Conservation (phyloP, 2,888 invertebrate species). For the Morpho helenor region DNA sequence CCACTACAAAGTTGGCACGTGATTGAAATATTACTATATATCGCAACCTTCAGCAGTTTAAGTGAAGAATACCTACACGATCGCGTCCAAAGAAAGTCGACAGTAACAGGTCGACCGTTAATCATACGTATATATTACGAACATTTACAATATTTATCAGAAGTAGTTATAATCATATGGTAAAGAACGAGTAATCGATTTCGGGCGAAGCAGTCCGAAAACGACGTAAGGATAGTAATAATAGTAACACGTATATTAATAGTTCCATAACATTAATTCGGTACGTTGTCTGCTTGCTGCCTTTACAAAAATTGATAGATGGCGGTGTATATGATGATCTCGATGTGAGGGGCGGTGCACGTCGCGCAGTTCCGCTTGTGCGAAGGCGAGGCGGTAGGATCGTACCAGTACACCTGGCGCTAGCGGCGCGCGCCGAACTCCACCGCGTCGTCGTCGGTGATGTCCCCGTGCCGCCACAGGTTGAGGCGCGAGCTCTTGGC, state of each 20-base stretch:
- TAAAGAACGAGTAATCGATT: conserved; percentile 12
- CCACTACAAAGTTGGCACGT: conserved; percentile 13
- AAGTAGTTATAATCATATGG: not conserved
- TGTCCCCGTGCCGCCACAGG: conserved; percentile 99
- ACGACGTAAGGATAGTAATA: conserved; percentile 4
- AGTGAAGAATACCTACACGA: conserved; percentile 24
- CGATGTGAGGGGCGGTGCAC: conserved; percentile 45
- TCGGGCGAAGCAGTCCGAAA: conserved; percentile 18
- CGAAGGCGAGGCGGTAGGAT: conserved; percentile 31
- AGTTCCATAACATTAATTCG: conserved; percentile 1
- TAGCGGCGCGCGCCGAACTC: conserved; percentile 75
- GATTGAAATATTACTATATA: conserved; percentile 12
- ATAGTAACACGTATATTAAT: conserved; percentile 4
- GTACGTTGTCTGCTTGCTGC: conserved; percentile 21
- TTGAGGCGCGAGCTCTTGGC: conserved; percentile 92
- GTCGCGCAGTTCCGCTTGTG: conserved; percentile 47
- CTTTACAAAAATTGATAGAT: conserved; percentile 48
- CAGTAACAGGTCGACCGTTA: not conserved
- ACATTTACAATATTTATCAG: conserved; percentile 10
- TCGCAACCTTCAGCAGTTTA: conserved; percentile 1
- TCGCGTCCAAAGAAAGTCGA: conserved; percentile 23
- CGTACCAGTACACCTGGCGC: conserved; percentile 35
- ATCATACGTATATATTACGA: conserved; percentile 18
- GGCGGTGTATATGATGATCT: conserved; percentile 41
- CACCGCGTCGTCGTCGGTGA: conserved; percentile 93